Evolutionary conservation across 2,888 invertebrate species (phyloP).

Genomic region (Neoascia interrupta): DNA sequence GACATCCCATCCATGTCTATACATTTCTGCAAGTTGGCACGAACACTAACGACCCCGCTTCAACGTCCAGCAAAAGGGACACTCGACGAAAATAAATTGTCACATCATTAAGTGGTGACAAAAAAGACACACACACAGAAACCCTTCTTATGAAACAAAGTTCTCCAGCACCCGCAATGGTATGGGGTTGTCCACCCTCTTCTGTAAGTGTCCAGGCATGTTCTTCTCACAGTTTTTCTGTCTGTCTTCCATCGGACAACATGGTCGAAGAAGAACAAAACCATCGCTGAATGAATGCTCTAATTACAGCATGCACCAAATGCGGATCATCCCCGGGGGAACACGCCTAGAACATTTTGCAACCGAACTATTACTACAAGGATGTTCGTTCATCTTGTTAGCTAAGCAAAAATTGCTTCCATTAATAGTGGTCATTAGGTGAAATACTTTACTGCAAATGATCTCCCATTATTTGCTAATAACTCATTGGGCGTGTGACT

Average conservation of each 20-base stretch:
- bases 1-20: conserved; percentile 34
- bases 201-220: conserved; percentile 42
- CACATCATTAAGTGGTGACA: conserved; percentile 70
- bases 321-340: conserved; percentile 53
- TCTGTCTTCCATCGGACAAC: conserved; percentile 4
- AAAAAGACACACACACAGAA: conserved; percentile 56
- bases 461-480: conserved; percentile 79
- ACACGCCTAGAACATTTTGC: conserved; percentile 42
- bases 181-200: conserved; percentile 30
- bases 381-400: conserved; percentile 62
- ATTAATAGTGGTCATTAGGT: conserved; percentile 79
- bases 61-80: conserved; percentile 44
- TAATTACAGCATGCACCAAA: conserved; percentile 68
- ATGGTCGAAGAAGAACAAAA: conserved; percentile 47
- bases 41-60: conserved; percentile 45
- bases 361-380: conserved; percentile 26
- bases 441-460: conserved; percentile 74
- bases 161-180: conserved; percentile 34
- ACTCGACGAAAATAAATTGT: conserved; percentile 67
- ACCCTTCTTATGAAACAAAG: conserved; percentile 62
- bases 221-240: conserved; percentile 34
- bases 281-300: conserved; percentile 57
- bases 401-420: conserved; percentile 75
- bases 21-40: conserved; percentile 52
- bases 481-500: conserved; percentile 71